These are phyloP conservation scores for Scaptomyza pallida DNA, from an alignment of 1,140 invertebrate genomes.

Conservation along the genomic window DNA sequence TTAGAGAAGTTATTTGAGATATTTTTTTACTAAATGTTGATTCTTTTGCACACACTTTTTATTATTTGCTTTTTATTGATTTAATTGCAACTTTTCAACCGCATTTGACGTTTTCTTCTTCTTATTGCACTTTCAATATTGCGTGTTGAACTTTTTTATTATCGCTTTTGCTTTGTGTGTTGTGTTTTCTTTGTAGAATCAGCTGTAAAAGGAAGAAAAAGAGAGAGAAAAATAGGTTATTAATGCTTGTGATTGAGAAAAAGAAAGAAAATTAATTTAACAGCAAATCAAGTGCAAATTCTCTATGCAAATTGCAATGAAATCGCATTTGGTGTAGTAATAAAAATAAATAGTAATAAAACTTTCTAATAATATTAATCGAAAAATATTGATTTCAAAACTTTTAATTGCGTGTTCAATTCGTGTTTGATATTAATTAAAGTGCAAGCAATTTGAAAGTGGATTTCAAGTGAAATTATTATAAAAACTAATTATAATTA, in stretches of 20 bases:
- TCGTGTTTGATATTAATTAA: neutral
- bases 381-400: constrained; percentile 2
- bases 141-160: constrained; percentile 49
- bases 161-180: constrained; percentile 50
- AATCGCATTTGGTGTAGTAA: neutral
- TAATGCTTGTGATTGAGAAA: constrained; percentile 18
- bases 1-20: constrained; percentile 10
- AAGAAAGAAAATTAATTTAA: constrained; percentile 10
- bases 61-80: constrained; percentile 23
- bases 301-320: constrained; percentile 9
- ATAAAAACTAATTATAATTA: no score
- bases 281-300: constrained; percentile 16
- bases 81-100: constrained; percentile 37
- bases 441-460: neutral
- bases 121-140: constrained; percentile 73
- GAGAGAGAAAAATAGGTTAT: constrained; percentile 28
- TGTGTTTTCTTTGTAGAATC: constrained; percentile 41
- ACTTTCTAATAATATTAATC: constrained; percentile 40
- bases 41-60: constrained; percentile 46
- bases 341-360: neutral
- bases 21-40: constrained; percentile 48
- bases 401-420: neutral
- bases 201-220: constrained; percentile 56
- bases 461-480: no score
- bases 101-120: constrained; percentile 38